Percentiles rank a stretch among this genome's conserved stretches.
phyloP scores from a whole-genome alignment of 2,888 invertebrate genomes.

The Idaea aversata region DNA sequence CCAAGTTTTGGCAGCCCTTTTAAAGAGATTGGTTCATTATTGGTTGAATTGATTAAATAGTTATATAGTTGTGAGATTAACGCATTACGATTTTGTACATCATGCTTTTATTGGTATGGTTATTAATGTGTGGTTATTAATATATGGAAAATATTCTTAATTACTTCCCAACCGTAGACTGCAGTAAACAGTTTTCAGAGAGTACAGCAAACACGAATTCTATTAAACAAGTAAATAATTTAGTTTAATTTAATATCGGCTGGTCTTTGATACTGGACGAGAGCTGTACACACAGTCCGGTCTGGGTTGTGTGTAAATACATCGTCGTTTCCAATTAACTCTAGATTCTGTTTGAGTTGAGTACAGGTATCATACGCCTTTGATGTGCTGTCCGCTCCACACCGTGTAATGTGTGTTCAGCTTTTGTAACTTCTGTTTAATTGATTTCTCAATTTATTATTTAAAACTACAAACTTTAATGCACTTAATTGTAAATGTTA shows the following conservation, averaged over 20 bases:
- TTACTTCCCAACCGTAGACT: not conserved
- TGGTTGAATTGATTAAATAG: conserved; percentile 10
- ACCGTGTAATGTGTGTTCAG: conserved; percentile 46
- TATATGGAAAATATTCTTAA: not conserved
- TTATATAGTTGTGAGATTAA: not conserved
- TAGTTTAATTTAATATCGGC: conserved; percentile 19
- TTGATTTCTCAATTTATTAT: not conserved
- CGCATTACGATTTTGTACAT: not conserved
- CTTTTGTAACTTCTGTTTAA: conserved; percentile 39
- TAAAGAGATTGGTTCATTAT: conserved; percentile 23
- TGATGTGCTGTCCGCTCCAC: conserved; percentile 65
- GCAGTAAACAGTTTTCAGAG: not conserved
- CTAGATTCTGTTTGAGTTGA: conserved; percentile 60
- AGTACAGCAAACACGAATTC: conserved; percentile 4
- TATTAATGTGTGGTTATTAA: too few species aligned
- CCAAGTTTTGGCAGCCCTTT: conserved; percentile 29
- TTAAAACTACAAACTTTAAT: conserved; percentile 9
- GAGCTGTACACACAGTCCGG: conserved; percentile 64
- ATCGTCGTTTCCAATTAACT: conserved; percentile 68
- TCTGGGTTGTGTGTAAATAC: conserved; percentile 63
- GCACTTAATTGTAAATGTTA: not conserved
- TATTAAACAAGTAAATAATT: conserved; percentile 15
- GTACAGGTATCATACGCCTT: conserved; percentile 65
- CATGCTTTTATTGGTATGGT: not conserved
- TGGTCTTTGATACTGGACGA: conserved; percentile 62